Conservation (phyloP, 2,113 vertebrate species). For the Thomomys bottae region DNA sequence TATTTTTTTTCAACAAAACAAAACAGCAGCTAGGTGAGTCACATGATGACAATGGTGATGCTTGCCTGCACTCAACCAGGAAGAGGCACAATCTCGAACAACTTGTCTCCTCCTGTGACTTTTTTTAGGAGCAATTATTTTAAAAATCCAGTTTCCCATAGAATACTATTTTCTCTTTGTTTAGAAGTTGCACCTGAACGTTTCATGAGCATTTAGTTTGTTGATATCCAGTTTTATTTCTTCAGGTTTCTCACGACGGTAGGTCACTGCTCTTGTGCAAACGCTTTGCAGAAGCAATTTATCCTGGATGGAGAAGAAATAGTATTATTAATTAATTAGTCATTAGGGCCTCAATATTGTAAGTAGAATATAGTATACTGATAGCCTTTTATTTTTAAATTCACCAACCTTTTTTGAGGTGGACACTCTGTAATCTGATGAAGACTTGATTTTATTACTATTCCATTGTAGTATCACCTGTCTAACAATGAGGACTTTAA, state of each 20-base stretch:
- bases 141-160: constrained; percentile 74
- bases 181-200: constrained; percentile 90
- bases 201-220: constrained; percentile 91
- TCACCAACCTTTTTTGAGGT: constrained; percentile 91
- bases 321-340: constrained; percentile 67
- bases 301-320: constrained; percentile 87
- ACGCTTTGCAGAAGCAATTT: constrained; percentile 91
- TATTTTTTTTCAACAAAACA: too few species aligned
- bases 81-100: constrained; percentile 54
- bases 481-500: constrained; percentile 91
- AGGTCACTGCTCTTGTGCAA: constrained; percentile 95
- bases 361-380: constrained; percentile 12
- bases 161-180: constrained; percentile 59
- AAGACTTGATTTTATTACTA: constrained; percentile 85
- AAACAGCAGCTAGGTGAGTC: constrained; percentile 87
- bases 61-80: constrained; percentile 74
- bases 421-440: constrained; percentile 86
- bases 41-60: constrained; percentile 74
- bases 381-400: constrained; percentile 60
- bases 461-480: constrained; percentile 90
- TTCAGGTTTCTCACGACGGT: constrained; percentile 92
- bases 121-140: constrained; percentile 68
- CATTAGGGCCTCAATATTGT: constrained; percentile 40
- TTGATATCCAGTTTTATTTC: constrained; percentile 93
- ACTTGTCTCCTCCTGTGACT: constrained; percentile 76